Base-by-base conservation (phyloP, 2,797 vertebrate species). In the Calcarius lapponicus region DNA sequence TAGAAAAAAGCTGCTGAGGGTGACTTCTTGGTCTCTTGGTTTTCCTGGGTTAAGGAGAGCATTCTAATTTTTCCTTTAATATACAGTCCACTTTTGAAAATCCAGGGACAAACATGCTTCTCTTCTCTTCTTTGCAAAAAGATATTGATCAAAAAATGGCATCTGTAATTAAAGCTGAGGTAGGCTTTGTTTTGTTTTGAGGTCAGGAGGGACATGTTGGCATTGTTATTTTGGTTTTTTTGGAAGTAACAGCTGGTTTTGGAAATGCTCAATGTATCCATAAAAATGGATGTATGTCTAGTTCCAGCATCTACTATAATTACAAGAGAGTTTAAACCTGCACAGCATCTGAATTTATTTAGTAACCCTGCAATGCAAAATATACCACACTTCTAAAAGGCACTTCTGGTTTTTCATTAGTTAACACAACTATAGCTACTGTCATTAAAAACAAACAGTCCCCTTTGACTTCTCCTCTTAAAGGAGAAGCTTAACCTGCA, bases 121-220 rank as follows among this genome's bases (percentile, higher is more conserved):
- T 40, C n/a, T 69, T 60, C 17, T 61, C n/a, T 29, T 57, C 4
- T 69, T 31, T 22, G 13, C 53, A 48, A 76, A 25, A 72, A 4
- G 29, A 29, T 31, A 67, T 0, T 22, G 10, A 56, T 26, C 4
- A 80, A 84, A 92, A 74, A 45, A 54, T 6, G 79, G n/a, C 31
- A 34, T 40, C 10, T 29, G 13, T 29, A 72, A 57, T 47, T 61
- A 76, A 83, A 92, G 64, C 8, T 47, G 18, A 42, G 14, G 17
- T 15, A 20, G 18, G 12, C 7, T 20, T 29, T 7, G 10, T 53
- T 51, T 75, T 48, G 21, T 48, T 70, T 53, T 42, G 22, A 40
- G 42, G 9, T 57, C 2, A 0, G 65, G 45, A 60, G 2, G 6
- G 10, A 4, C 0, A 3, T 21, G 8, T 26, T 34, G 5, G 14